These are phyloP conservation scores for Delichon dasypus DNA, from an alignment of 2,797 vertebrate species.

Conservation along the genomic window DNA sequence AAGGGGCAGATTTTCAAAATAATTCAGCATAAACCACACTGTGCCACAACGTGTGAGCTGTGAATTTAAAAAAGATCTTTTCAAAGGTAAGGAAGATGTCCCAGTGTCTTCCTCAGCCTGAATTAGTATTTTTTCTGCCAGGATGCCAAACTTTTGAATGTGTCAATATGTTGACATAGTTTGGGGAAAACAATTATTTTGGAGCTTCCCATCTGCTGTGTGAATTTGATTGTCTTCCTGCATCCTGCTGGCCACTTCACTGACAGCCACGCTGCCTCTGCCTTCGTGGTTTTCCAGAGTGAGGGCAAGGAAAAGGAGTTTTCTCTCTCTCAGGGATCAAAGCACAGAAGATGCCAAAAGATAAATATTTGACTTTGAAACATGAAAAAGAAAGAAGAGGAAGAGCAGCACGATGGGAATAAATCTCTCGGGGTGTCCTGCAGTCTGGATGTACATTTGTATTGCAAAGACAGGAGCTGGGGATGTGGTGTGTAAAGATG, in stretches of 20 bases:
- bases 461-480: background rate
- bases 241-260: background rate
- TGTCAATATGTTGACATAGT: background rate
- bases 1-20: background rate
- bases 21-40: background rate
- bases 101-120: background rate
- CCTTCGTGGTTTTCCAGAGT: background rate
- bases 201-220: background rate
- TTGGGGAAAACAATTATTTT: background rate
- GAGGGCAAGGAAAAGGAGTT: background rate
- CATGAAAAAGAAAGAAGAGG: background rate
- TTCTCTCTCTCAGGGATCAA: background rate
- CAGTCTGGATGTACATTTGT: background rate
- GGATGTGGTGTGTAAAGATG: conserved; percentile 5
- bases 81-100: background rate
- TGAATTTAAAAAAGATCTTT: background rate
- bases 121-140: background rate
- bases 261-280: background rate
- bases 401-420: background rate
- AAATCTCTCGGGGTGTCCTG: background rate
- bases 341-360: background rate
- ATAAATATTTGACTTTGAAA: conserved; percentile 57
- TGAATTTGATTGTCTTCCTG: background rate
- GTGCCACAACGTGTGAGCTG: background rate
- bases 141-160: background rate